phyloP scores from a whole-genome alignment of 2,888 invertebrate species.

The Ptychoptera contaminata region DNA sequence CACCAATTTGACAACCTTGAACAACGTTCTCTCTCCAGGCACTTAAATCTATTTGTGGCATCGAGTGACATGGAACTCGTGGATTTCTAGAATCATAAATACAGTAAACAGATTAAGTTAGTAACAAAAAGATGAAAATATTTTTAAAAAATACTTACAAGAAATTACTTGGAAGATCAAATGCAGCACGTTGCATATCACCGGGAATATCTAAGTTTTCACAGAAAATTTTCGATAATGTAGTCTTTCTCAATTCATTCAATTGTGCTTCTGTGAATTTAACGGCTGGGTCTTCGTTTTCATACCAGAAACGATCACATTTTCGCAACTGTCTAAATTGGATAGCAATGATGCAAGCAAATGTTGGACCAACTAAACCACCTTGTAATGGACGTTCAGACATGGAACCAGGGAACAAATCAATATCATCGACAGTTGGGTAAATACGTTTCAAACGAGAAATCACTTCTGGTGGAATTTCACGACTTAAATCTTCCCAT shows the following conservation, averaged over 20 bases:
- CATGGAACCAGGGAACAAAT: slow-evolving; percentile 91
- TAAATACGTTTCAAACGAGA: slow-evolving; percentile 64
- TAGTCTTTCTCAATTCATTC: slow-evolving; percentile 72
- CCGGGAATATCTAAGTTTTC: slow-evolving; percentile 75
- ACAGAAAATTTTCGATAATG: slow-evolving; percentile 72
- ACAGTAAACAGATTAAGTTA: slow-evolving; percentile 1
- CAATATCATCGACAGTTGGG: slow-evolving; percentile 85
- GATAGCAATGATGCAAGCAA: slow-evolving; percentile 86
- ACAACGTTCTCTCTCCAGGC: slow-evolving; percentile 70
- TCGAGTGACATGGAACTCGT: slow-evolving; percentile 64
- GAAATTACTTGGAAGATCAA: slow-evolving; percentile 83
- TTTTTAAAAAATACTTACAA: slow-evolving; percentile 37
- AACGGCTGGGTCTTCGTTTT: slow-evolving; percentile 62
- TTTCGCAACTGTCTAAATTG: slow-evolving; percentile 82
- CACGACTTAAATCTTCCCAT: slow-evolving; percentile 76
- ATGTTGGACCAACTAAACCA: slow-evolving; percentile 84
- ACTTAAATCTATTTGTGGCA: slow-evolving; percentile 64
- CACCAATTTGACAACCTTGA: slow-evolving; percentile 69
- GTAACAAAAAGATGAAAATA: not conserved
- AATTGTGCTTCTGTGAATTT: slow-evolving; percentile 75
- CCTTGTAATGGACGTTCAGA: slow-evolving; percentile 77
- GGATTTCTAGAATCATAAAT: slow-evolving; percentile 48
- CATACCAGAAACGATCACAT: slow-evolving; percentile 95
- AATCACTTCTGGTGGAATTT: slow-evolving; percentile 73
- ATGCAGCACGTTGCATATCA: slow-evolving; percentile 77